Evolutionary conservation across 2,888 invertebrate genomes (phyloP), one percentile per base, ranked within the genome.

Genomic region (Conchocele bisecta): DNA sequence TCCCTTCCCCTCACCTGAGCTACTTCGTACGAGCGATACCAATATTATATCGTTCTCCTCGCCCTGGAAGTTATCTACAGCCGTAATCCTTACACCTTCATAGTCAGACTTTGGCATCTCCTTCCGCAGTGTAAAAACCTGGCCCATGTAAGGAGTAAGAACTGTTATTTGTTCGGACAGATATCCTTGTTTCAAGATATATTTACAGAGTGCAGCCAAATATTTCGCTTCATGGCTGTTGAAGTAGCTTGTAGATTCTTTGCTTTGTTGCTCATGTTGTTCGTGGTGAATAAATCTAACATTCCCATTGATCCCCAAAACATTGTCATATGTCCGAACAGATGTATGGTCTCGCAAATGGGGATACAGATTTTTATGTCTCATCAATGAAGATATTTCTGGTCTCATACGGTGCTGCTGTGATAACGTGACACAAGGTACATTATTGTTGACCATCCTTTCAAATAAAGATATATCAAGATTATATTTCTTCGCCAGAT

Each of bases 381-480:
- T 64, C 89, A 89, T 88, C 17, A 89, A 71, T 54, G 87, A 20
- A n/a, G 60, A 60, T 39, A 60, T 60, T 39, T 51, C 51, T 2
- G 51, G 51, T 31, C 33, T 51, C 51, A 51, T 51, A 20, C 51
- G 31, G 17, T 51, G 51, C 15, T 51, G 51, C 17, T 51, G 33
- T 1, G 51, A 51, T 13, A 51, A 13, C 6, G 51, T 51, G 9
- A 60, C 50, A 60, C 60, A 93, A 58, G 94, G 93, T 4, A 94
- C 85, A 0, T 93, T 92, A 81, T 95, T 94, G 0, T 92, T 92
- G 1, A 96, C 93, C 93, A 96, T 93, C 7, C 96, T 93, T 86
- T 96, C 96, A 91, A 96, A 96, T 5, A 97, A 92, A 0, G 96
- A 96, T 56, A 96, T 92, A 70, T 96, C 95, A 67, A 96, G 89